A percentile compares a stretch with the other conserved stretches of the same genome.
phyloP scores from a whole-genome alignment of 2,113 vertebrate genomes.

The Colius striatus region DNA sequence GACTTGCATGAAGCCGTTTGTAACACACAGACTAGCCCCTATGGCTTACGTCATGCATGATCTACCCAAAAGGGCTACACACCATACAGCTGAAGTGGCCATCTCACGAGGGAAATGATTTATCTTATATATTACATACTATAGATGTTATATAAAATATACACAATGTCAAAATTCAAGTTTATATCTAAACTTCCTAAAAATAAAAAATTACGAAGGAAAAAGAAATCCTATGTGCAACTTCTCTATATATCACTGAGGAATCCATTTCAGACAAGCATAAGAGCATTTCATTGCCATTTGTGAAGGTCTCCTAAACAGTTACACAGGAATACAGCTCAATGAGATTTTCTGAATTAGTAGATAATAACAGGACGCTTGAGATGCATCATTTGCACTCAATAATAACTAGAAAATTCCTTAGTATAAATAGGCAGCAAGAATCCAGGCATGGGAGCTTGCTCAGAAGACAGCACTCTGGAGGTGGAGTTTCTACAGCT shows the following conservation, averaged over 20 bases:
- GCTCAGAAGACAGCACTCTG: neutral
- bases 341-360: slow-evolving; percentile 14
- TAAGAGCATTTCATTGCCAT: neutral
- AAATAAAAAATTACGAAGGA: neutral
- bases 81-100: neutral
- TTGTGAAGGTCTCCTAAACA: neutral
- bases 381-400: slow-evolving; percentile 1
- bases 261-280: neutral
- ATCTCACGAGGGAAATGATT: neutral
- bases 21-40: neutral
- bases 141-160: neutral
- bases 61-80: neutral
- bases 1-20: neutral
- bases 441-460: neutral
- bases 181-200: neutral
- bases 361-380: neutral
- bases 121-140: neutral
- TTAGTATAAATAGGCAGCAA: neutral
- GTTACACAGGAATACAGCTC: neutral
- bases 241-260: neutral
- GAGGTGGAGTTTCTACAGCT: neutral
- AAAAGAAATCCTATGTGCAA: neutral
- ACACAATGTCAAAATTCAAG: neutral
- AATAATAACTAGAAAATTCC: neutral
- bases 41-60: neutral